Evolutionary conservation across 2,888 invertebrate genomes (phyloP), one percentile per base, ranked within the genome.

Genomic region (Altica lythri): DNA sequence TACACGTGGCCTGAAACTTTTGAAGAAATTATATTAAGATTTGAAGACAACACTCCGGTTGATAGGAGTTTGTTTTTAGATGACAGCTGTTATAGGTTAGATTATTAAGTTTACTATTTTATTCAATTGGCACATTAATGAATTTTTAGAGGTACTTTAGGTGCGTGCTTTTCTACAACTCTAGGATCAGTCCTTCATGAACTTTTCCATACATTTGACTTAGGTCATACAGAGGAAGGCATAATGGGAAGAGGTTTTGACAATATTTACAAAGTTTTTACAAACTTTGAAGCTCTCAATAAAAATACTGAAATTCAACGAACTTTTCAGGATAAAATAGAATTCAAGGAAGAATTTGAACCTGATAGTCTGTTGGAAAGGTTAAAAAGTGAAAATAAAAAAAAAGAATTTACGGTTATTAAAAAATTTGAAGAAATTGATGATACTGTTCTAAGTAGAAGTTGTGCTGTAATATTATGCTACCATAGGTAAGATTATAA

Each of bases 221-320:
- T 97, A 52, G 95, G 94, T 0, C 96, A 97, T 73, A 90, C 93
- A 0, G 83, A 85, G 64, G 85, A 88, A 63, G 96, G 96, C 12
- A 90, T 97, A 53, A 97, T 97, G 97, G 92, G 92, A 32, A 83
- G 89, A 72, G 93, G 92, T 32, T 93, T 92, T 72, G 91, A 92
- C 73, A 87, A 90, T 65, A 82, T 93, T 47, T 86, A 90, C 70
- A 81, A 86, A 53, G 86, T 91, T 25, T 91, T 93, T 69, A 80
- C 84, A 13, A 48, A 45, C 25, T 42, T 40, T 2, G 49, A 45
- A 9, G 44, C 42, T 25, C 18, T 49, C 9, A 37, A 43, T 10
- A 37, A 25, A 9, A 42, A 18, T 4, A 43, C 40, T 13, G 58
- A 62, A 32, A 22, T 55, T 27, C 51, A 57, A 18, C 58, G 60